Evolutionary conservation across 2,888 invertebrate species (phyloP), one percentile per base, ranked within the genome.

Genomic region (Acrocyrtus sp.): DNA sequence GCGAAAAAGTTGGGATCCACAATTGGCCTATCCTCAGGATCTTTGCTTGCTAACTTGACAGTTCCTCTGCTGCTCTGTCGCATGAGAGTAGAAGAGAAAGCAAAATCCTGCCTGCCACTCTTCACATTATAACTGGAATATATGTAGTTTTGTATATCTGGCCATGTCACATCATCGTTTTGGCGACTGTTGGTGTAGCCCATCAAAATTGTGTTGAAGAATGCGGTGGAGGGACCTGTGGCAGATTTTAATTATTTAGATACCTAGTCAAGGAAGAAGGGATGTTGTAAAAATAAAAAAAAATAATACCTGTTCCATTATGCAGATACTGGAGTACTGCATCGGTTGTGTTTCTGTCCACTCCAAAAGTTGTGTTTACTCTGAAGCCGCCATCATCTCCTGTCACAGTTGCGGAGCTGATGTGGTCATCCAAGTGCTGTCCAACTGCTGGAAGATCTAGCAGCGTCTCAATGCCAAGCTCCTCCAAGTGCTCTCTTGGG

Each of bases 401-500:
- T n/a, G n/a, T n/a, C n/a, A n/a, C n/a, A 34, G 34, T 34, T 8
- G 5, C 12, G 6, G 12, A 34, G 12, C 6, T 12, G 12, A 34
- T 12, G 12, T 76, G 76, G 12, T 76, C 76, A 57, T 76, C 73
- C 2, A 76, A 27, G 39, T 73, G 47, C n/a, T 69, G 21, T 19
- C 76, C 73, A 58, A 75, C 76, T 4, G 70, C 65, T 5, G 76
- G 76, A 8, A 76, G 66, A 39, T 76, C 62, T 6, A 76, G 15
- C 3, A 69, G 4, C 4, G 61, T 50, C 22, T 62, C 12, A 29
- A 75, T 75, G 63, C 67, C 17, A 0, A 50, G 41, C 19, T 53
- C 12, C 5, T 60, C 60, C 24, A 75, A 24, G 45, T 75, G 67
- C 5, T 47, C 75, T 5, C 29, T 10, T 17, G 72, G 72, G 2